Evolutionary conservation across 2,797 vertebrate species (phyloP), one percentile per base, ranked within the genome.

Genomic region (Platalea minor): DNA sequence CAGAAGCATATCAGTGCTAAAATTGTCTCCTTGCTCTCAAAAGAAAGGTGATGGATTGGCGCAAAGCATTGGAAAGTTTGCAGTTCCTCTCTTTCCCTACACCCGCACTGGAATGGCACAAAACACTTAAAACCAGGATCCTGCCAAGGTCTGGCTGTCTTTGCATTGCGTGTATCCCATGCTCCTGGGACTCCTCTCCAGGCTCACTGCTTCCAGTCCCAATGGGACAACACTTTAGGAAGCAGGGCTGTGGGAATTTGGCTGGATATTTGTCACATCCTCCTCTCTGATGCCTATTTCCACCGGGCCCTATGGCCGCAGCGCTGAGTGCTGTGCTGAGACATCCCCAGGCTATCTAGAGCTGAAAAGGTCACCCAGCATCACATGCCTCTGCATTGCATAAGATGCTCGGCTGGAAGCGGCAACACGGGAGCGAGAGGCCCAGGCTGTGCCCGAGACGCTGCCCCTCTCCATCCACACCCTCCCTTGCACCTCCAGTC

Each of bases 251-350:
- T 64, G 65, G 21, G 70, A 51, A 41, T 24, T 11, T 9, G 35
- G 4, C 57, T 37, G 43, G 18, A 9, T n/a, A 17, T 78, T 56
- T 65, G 33, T 43, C 78, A 69, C 65, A 43, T 31, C 51, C 48
- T 74, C 29, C 46, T 60, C 11, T 5, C 74, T 50, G 60, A 11
- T 10, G 50, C 48, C 41, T 56, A 1, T 26, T 78, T 41, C 46
- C 77, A 53, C n/a, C 4, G 39, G 59, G 43, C 29, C 24, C 31
- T 6, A 4, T 15, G 18, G 41, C 39, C 2, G 0, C 3, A 0
- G 60, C 0, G 1, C 61, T 11, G 35, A 64, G 73, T 19, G 31
- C n/a, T 53, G 80, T 2, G 1, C 72, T 46, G 60, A 43, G 50
- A 56, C 77, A 65, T 26, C 54, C 69, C 37, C 46, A 9, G 43